These are phyloP conservation scores for Notodonta dromedarius DNA, from an alignment of 2,888 invertebrate species.

Conservation along the genomic window DNA sequence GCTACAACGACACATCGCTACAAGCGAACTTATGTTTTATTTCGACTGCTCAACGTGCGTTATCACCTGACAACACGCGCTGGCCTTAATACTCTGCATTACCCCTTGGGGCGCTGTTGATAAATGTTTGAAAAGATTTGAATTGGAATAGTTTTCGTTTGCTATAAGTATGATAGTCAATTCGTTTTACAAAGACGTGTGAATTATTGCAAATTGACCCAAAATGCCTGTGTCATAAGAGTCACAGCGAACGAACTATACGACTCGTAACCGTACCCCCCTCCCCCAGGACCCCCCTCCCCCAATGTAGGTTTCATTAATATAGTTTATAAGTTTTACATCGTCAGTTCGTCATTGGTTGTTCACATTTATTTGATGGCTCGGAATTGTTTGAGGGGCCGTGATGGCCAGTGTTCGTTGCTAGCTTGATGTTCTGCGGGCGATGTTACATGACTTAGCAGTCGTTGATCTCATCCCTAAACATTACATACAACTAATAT, in stretches of 20 bases:
- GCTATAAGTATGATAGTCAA: background rate
- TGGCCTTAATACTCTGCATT: too few relatives aligned
- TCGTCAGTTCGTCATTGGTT: conserved; percentile 47
- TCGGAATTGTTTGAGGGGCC: conserved; percentile 8
- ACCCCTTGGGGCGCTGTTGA: background rate
- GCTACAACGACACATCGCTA: too few relatives aligned
- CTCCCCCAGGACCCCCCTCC: background rate
- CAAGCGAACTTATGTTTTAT: too few relatives aligned
- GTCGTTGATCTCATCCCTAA: conserved; percentile 1
- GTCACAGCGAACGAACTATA: too few relatives aligned
- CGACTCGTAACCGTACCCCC: too few relatives aligned
- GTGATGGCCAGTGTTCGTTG: background rate
- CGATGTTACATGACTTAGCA: background rate
- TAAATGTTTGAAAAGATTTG: background rate
- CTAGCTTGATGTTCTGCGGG: background rate
- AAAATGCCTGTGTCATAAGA: too few relatives aligned
- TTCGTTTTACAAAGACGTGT: too few relatives aligned
- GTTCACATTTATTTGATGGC: conserved; percentile 39
- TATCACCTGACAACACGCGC: too few relatives aligned
- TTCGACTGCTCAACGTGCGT: too few relatives aligned
- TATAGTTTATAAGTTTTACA: conserved; percentile 42
- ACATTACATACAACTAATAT: background rate
- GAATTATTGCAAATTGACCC: too few relatives aligned
- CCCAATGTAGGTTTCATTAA: conserved; percentile 37
- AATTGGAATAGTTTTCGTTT: background rate